Evolutionary conservation across 2,113 vertebrate species (phyloP).

Genomic region (Elanoides forficatus): DNA sequence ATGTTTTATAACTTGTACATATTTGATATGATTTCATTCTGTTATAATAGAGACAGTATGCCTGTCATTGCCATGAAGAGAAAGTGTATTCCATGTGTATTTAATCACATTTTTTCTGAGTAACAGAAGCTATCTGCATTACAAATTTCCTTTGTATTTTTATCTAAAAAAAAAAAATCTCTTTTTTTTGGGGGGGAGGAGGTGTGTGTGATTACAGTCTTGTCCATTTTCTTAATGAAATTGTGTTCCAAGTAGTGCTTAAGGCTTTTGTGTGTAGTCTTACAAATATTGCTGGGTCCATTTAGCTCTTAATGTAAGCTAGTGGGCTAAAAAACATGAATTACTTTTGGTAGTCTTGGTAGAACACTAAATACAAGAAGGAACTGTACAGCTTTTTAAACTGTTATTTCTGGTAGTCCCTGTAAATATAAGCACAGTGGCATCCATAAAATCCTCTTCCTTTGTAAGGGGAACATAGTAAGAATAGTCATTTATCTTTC

Average conservation of each 20-base stretch:
- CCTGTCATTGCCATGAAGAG: neutral
- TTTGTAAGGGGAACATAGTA: neutral
- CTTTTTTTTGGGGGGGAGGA: fast-evolving
- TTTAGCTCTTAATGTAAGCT: neutral
- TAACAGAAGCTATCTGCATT: neutral
- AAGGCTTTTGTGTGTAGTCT: neutral
- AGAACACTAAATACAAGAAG: neutral
- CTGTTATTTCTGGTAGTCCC: neutral
- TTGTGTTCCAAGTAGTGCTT: neutral
- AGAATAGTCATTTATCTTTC: neutral
- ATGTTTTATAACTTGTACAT: neutral
- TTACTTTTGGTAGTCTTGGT: neutral
- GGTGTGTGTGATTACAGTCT: neutral
- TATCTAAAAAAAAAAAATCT: neutral
- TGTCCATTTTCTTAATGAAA: neutral
- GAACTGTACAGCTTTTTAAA: neutral
- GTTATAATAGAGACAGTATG: neutral
- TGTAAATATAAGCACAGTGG: neutral
- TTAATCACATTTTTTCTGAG: neutral
- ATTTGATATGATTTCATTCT: neutral
- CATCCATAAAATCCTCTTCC: neutral
- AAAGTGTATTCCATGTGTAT: neutral
- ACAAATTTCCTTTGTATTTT: neutral
- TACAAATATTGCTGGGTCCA: neutral
- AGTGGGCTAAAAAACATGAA: neutral